Base-by-base conservation (phyloP, 2,888 invertebrate species). In the Lacanobia wlatinum region DNA sequence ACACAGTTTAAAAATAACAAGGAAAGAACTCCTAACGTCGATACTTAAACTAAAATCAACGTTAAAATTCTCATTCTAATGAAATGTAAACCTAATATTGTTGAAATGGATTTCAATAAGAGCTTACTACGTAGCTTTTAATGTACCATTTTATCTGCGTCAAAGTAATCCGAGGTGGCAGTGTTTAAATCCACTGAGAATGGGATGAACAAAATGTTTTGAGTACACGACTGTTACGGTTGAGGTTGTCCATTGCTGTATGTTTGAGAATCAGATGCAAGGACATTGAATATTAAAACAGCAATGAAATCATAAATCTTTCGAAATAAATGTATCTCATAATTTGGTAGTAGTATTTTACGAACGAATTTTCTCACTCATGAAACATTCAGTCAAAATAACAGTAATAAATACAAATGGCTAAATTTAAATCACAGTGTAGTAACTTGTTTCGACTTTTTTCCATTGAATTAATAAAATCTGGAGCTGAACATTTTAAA, bases 401-500 rank as follows among this genome's bases (percentile, higher is more conserved):
- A 53, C 3, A 67, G 16, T 28, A 56, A 72, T 50, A 58, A 50
- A 73, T 21, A 74, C 48, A 62, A 75, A 80, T 65, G 59, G 18
- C 28, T 34, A 52, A 56, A 70, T 76, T 61, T 18, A 65, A 60
- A 56, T 48, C 64, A 28, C 48, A 18, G 21, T 60, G 60, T 52
- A 70, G 62, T 70, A 58, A 66, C 52, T 66, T 70, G 34, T 63
- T 62, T 55, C 18, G n/a, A 56, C 28, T 52, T 81, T 69, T 53
- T 56, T 21, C 56, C 66, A 68, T 68, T 71, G 67, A 73, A 74
- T 76, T 56, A 55, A 52, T 66, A 61, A 69, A 84, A 84, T 68
- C 58, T 70, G 62, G 60, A 53, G 23, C 58, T 55, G n/a, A 62
- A 69, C 56, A 75, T 84, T 85, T 82, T 71, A 82, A 84, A 86